Conservation (phyloP, 1,140 invertebrate species). For the Scylla paramamosain region DNA sequence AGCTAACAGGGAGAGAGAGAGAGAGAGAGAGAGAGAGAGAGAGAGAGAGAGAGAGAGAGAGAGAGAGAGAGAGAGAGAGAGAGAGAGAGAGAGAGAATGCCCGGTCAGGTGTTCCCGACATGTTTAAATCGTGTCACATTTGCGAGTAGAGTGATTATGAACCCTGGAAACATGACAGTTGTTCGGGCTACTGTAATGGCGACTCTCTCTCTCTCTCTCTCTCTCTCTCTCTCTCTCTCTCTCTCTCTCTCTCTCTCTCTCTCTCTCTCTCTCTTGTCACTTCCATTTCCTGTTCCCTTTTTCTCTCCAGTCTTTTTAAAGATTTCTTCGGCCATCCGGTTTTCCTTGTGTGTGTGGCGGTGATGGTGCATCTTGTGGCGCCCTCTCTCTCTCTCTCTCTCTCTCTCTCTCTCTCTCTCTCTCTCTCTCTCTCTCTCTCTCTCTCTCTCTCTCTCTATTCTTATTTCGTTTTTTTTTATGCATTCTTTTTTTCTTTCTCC, state of each 20-base stretch:
- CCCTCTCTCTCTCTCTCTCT: not conserved
- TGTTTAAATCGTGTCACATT: not conserved
- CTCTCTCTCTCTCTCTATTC: not conserved
- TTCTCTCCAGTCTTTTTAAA: too few relatives aligned
- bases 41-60: too few relatives aligned
- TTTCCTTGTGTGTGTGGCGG: too few relatives aligned
- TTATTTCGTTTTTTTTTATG: not conserved
- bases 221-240: slow-evolving; percentile 3
- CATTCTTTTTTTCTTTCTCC: not conserved
- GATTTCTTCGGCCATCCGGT: too few relatives aligned
- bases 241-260: slow-evolving; percentile 14
- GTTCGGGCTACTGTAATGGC: not conserved
- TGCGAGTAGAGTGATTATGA: slow-evolving; percentile 9
- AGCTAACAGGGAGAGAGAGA: not conserved
- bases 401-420: slow-evolving; percentile 12
- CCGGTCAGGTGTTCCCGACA: not conserved
- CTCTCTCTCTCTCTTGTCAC: not conserved
- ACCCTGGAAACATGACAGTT: not conserved
- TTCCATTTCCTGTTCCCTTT: too few relatives aligned
- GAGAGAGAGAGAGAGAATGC: too few relatives aligned
- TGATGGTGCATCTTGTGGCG: too few relatives aligned
- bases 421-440: slow-evolving; percentile 20
- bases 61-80: too few relatives aligned
- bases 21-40: too few relatives aligned
- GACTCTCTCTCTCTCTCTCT: not conserved